Evolutionary conservation across 2,888 invertebrate species (phyloP).

Genomic region (Drosophila kokeensis): DNA sequence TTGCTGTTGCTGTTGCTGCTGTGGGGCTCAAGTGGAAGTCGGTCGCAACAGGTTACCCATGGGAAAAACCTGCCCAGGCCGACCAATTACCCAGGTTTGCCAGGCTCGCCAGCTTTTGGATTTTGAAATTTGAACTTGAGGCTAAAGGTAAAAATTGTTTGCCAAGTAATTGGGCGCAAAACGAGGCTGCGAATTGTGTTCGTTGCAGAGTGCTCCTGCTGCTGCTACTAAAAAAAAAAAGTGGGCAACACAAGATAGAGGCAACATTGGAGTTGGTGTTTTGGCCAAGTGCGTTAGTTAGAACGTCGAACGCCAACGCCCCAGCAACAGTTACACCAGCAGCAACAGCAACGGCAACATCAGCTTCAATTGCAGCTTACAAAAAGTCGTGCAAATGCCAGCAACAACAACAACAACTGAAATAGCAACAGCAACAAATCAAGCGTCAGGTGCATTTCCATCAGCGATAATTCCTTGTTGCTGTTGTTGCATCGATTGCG

Average conservation of each 20-base stretch:
- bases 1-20: slow-evolving; percentile 40
- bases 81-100: slow-evolving; percentile 63
- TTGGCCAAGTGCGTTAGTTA: slow-evolving; percentile 64
- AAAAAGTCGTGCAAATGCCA: slow-evolving; percentile 69
- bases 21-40: slow-evolving; percentile 60
- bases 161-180: slow-evolving; percentile 84
- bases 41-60: slow-evolving; percentile 81
- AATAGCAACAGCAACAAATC: slow-evolving; percentile 47
- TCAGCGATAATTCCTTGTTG: slow-evolving; percentile 78
- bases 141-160: slow-evolving; percentile 85
- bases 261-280: slow-evolving; percentile 8
- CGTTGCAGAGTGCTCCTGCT: not conserved
- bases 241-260: slow-evolving; percentile 6
- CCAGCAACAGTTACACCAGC: slow-evolving; percentile 35
- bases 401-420: slow-evolving; percentile 37
- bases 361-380: slow-evolving; percentile 15
- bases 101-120: slow-evolving; percentile 58
- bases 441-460: slow-evolving; percentile 85
- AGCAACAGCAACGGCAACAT: slow-evolving; percentile 33
- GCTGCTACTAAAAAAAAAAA: not conserved
- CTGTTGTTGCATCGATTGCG: slow-evolving; percentile 66
- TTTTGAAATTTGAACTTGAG: slow-evolving; percentile 85
- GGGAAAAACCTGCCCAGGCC: slow-evolving; percentile 68
- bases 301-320: slow-evolving; percentile 67
- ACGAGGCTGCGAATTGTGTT: slow-evolving; percentile 59